phyloP scores from a whole-genome alignment of 2,797 vertebrate genomes.

The Nyctibius grandis region DNA sequence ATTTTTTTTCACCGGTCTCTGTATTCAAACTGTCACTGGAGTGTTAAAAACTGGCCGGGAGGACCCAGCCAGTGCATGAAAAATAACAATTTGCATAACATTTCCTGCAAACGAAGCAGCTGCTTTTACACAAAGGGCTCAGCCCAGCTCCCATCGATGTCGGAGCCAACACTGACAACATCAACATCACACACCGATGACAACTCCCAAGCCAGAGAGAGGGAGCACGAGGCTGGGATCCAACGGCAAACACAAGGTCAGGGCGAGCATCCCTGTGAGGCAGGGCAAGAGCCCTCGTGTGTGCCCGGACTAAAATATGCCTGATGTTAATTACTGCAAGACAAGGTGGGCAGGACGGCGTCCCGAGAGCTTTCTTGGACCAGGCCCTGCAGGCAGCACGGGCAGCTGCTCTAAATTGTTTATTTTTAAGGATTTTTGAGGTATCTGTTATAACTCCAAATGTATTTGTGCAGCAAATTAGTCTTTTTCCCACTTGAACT shows the following conservation, averaged over 20 bases:
- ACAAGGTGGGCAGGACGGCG: neutral
- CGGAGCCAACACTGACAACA: too few species aligned
- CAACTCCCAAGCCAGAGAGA: neutral
- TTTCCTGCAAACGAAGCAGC: neutral
- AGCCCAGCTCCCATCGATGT: fast-evolving
- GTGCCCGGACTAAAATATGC: neutral
- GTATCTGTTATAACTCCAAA: neutral
- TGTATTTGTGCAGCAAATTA: neutral
- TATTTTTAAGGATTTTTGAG: neutral
- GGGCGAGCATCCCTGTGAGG: neutral
- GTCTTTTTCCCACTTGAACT: neutral
- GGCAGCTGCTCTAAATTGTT: neutral
- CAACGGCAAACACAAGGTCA: neutral
- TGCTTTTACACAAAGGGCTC: neutral
- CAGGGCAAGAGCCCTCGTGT: neutral
- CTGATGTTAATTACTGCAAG: neutral
- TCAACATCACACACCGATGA: fast-evolving
- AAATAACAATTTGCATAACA: neutral
- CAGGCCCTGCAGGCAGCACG: neutral
- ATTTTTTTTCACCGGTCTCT: neutral
- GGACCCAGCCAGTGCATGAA: neutral
- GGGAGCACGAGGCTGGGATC: fast-evolving
- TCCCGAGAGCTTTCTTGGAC: neutral
- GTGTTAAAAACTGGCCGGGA: neutral
- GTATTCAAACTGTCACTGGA: neutral